Evolutionary conservation across 2,113 vertebrate genomes (phyloP).

Genomic region (Synchiropus splendidus): DNA sequence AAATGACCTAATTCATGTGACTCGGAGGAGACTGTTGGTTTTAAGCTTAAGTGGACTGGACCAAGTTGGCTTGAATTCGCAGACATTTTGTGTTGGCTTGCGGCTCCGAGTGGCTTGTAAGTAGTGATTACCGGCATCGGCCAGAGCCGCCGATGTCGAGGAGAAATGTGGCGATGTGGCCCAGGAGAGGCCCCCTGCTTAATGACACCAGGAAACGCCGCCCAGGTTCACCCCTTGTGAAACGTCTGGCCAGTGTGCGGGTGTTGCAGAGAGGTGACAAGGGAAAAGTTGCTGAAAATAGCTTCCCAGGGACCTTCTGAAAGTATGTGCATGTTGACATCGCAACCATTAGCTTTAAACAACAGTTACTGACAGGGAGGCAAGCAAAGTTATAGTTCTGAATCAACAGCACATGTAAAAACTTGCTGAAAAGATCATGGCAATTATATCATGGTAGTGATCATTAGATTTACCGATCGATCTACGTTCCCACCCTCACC

Average conservation of each 20-base stretch:
- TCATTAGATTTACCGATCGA: too few relatives aligned
- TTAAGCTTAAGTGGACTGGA: conserved; percentile 26
- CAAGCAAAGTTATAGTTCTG: too few relatives aligned
- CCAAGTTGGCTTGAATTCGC: conserved; percentile 12
- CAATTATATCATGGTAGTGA: too few relatives aligned
- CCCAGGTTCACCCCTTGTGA: conserved; percentile 42
- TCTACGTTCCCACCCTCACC: too few relatives aligned
- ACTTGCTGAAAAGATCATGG: too few relatives aligned
- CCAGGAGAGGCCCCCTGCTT: conserved; percentile 33
- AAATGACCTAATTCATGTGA: conserved; percentile 19
- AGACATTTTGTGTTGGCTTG: conserved; percentile 25
- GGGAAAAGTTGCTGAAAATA: conserved; percentile 15
- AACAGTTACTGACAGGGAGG: too few relatives aligned
- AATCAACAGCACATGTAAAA: too few relatives aligned
- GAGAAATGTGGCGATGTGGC: conserved; percentile 39
- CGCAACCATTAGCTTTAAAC: too few relatives aligned
- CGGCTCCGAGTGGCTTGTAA: conserved; percentile 35
- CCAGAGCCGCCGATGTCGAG: conserved; percentile 29
- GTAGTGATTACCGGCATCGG: conserved; percentile 50
- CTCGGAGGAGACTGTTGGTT: conserved; percentile 13
- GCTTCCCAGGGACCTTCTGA: not conserved
- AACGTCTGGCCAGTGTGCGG: conserved; percentile 19
- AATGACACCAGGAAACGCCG: conserved; percentile 46
- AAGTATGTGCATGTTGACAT: conserved; percentile 8
- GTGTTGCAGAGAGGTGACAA: conserved; percentile 3